Evolutionary conservation across 2,797 vertebrate genomes (phyloP), one percentile per base, ranked within the genome.

Genomic region (Pantherophis vulpinus): DNA sequence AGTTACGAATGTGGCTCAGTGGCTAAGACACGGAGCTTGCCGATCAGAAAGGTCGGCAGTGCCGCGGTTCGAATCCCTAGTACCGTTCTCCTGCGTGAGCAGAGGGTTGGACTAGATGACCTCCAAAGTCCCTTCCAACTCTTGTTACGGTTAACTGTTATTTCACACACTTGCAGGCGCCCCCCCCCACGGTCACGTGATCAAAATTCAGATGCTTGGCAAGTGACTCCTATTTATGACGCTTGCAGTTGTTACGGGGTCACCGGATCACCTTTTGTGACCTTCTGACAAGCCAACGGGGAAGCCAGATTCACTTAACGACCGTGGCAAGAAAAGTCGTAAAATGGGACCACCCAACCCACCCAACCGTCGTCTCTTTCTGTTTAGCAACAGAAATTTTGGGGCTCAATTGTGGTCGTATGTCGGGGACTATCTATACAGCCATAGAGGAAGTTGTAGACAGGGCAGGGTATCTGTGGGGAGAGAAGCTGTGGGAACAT

Each of bases 191-290:
- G 5, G 6, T 5, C 66, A 70, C 2, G 13, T 32, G 14, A 32
- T 16, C n/a, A 32, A 32, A 63, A 63, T 63, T 11, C 25, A 27
- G 18, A 7, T 7, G 58, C 58, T 59, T 59, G 58, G 58, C 66
- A 7, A 18, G 2, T 32, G 66, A 70, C 14, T 32, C n/a, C 8
- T 14, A 32, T 32, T 7, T 70, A 70, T 8, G 66, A 70, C 2
- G 2, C n/a, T 32, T 0, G n/a, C 63, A 16, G 13, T 4, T 5
- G 29, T 6, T 5, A 13, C 1, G 0, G 9, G 60, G 60, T 29
- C 60, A 61, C 1, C 3, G 2, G 63, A 16, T 70, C 63, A 14
- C 29, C 13, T 70, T 18, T 70, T 32, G 2, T 3, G 14, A 7
- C 13, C 29, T 32, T 70, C 5, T 70, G 63, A 7, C 13, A 70